Percentiles rank a stretch among this genome's conserved stretches.
Evolutionary conservation across 1,140 invertebrate genomes (phyloP).

Genomic region (Bombus turneri): DNA sequence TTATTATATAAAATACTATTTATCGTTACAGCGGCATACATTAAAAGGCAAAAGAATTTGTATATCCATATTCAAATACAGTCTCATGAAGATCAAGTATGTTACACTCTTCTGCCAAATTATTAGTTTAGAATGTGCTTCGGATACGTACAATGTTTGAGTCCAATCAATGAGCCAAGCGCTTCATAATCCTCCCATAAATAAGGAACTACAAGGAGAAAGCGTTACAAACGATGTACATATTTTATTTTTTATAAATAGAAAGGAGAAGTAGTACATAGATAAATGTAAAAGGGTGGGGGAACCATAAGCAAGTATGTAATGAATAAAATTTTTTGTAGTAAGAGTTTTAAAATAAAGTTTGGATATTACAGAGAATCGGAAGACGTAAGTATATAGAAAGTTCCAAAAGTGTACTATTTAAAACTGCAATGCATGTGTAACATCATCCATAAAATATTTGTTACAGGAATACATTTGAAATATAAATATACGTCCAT

Average conservation of each 20-base stretch:
- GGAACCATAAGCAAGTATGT: slow-evolving; percentile 8
- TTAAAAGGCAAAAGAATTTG: background rate
- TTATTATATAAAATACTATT: background rate
- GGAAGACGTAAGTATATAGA: slow-evolving; percentile 53
- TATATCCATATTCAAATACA: background rate
- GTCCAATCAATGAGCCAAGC: background rate
- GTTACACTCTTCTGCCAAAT: background rate
- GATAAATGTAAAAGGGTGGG: slow-evolving; percentile 6
- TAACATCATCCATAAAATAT: slow-evolving; percentile 68
- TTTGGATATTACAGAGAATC: slow-evolving; percentile 48
- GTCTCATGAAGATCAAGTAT: background rate
- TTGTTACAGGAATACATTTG: slow-evolving; percentile 70
- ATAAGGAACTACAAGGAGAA: background rate
- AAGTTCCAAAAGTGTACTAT: slow-evolving; percentile 51
- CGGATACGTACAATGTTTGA: slow-evolving; percentile 12
- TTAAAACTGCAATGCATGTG: slow-evolving; percentile 30
- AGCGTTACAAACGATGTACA: slow-evolving; percentile 14
- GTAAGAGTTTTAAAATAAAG: slow-evolving; percentile 31
- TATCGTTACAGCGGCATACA: background rate
- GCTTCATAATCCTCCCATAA: background rate
- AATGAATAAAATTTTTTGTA: slow-evolving; percentile 24
- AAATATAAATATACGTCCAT: slow-evolving; percentile 60
- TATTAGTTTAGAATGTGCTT: background rate
- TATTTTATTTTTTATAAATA: background rate
- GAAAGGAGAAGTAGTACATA: slow-evolving; percentile 6